Evolutionary conservation across 2,888 invertebrate genomes (phyloP).

Genomic region (Clanis bilineata): DNA sequence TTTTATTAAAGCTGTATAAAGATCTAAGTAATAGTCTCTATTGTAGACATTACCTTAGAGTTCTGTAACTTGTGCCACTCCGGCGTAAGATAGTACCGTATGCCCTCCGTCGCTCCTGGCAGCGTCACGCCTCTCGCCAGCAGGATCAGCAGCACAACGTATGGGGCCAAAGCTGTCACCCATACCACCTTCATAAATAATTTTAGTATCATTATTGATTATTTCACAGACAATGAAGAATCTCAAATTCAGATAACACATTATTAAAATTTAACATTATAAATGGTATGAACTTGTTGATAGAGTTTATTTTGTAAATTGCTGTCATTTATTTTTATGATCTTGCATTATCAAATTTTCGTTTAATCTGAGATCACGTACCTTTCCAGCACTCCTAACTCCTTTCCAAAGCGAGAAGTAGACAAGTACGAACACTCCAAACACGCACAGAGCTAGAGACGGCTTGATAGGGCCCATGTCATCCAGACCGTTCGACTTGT

Average conservation of each 20-base stretch:
- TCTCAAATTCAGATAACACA: too few species aligned
- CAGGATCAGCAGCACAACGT: slow-evolving; percentile 93
- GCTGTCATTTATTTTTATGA: too few species aligned
- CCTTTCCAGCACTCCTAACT: slow-evolving; percentile 95
- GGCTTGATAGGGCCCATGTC: slow-evolving; percentile 95
- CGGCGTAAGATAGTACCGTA: slow-evolving; percentile 93
- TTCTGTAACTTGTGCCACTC: slow-evolving; percentile 93
- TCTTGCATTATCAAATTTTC: too few species aligned
- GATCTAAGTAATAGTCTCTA: not conserved
- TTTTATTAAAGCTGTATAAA: not conserved
- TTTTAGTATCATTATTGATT: not conserved
- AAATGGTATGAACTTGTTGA: too few species aligned
- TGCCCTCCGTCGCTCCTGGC: slow-evolving; percentile 92
- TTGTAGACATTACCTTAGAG: slow-evolving; percentile 81
- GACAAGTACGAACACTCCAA: slow-evolving; percentile 95
- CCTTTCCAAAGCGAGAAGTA: slow-evolving; percentile 99
- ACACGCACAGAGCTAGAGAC: slow-evolving; percentile 93
- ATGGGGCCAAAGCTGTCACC: slow-evolving; percentile 97
- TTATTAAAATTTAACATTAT: too few species aligned
- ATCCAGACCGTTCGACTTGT: slow-evolving; percentile 91
- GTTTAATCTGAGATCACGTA: too few species aligned
- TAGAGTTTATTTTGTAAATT: too few species aligned
- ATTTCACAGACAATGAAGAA: too few species aligned
- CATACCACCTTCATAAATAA: slow-evolving; percentile 89
- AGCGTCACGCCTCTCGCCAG: slow-evolving; percentile 91